phyloP scores from a whole-genome alignment of 2,797 vertebrate genomes.

The Spondyliosoma cantharus region DNA sequence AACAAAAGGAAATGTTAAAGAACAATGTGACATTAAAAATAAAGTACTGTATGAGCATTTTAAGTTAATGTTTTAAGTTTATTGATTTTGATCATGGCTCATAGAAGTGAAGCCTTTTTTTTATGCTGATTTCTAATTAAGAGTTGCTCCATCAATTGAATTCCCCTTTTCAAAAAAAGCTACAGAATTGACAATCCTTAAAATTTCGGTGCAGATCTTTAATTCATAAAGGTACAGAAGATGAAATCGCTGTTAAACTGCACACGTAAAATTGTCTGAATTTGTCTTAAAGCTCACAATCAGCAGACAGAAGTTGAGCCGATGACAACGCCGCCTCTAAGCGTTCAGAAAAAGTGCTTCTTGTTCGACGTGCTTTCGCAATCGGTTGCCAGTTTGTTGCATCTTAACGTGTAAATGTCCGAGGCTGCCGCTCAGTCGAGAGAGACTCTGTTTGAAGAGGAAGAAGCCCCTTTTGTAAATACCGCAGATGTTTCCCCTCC shows the following conservation, averaged over 20 bases:
- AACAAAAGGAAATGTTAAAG: neutral
- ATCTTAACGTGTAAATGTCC: slow-evolving; percentile 18
- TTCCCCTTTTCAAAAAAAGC: slow-evolving; percentile 24
- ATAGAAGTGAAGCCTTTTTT: slow-evolving; percentile 31
- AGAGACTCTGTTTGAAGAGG: slow-evolving; percentile 35
- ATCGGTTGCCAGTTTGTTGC: slow-evolving; percentile 22
- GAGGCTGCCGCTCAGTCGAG: slow-evolving; percentile 48
- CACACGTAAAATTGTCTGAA: neutral
- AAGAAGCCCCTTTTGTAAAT: slow-evolving; percentile 58
- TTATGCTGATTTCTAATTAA: slow-evolving; percentile 17
- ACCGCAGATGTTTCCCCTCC: slow-evolving; percentile 47
- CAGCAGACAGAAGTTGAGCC: neutral
- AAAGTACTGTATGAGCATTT: slow-evolving; percentile 25
- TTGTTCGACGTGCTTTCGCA: slow-evolving; percentile 5
- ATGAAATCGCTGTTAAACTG: neutral
- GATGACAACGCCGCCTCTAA: slow-evolving; percentile 5
- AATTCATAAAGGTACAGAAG: neutral
- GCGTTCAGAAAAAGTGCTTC: neutral
- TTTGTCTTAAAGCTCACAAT: slow-evolving; percentile 19
- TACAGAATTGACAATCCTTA: slow-evolving; percentile 61
- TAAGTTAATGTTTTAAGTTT: slow-evolving; percentile 51
- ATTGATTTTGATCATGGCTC: slow-evolving; percentile 31
- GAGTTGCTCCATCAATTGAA: slow-evolving; percentile 18
- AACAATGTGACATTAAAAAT: slow-evolving; percentile 29
- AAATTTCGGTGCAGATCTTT: slow-evolving; percentile 16